phyloP scores from a whole-genome alignment of 1,140 invertebrate species.

The Scaptomyza graminum region DNA sequence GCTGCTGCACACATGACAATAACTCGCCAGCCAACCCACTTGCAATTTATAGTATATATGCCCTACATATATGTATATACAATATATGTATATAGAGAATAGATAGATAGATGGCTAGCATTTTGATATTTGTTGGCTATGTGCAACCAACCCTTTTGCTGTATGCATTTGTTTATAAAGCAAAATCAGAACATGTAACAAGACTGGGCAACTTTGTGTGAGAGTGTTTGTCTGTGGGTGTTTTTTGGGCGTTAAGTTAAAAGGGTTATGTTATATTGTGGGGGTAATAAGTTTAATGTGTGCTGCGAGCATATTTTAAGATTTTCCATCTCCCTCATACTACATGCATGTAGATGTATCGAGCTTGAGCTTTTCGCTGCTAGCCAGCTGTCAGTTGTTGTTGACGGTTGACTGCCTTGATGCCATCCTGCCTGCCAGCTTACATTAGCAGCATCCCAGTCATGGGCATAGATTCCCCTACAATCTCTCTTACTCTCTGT shows the following conservation, averaged over 20 bases:
- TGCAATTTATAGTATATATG: slow-evolving; percentile 7
- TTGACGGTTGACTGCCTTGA: slow-evolving; percentile 66
- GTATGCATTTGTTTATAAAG: slow-evolving; percentile 58
- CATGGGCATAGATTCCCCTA: slow-evolving; percentile 32
- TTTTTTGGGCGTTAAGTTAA: background rate
- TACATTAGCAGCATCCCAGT: slow-evolving; percentile 55
- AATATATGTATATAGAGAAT: slow-evolving; percentile 13
- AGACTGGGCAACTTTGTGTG: slow-evolving; percentile 44
- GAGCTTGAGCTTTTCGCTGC: slow-evolving; percentile 56
- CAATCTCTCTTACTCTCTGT: background rate
- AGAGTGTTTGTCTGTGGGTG: slow-evolving; percentile 2
- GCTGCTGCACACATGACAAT: slow-evolving; percentile 47
- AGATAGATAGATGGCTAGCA: slow-evolving; percentile 43
- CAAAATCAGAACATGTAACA: slow-evolving; percentile 65
- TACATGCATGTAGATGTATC: background rate
- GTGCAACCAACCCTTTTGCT: slow-evolving; percentile 72
- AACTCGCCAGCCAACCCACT: slow-evolving; percentile 39
- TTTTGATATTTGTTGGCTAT: slow-evolving; percentile 68
- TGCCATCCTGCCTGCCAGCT: slow-evolving; percentile 25
- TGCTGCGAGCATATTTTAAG: slow-evolving; percentile 78
- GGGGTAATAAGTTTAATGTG: slow-evolving; percentile 81
- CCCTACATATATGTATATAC: slow-evolving; percentile 36
- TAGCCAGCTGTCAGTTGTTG: slow-evolving; percentile 76
- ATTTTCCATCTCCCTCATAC: slow-evolving; percentile 4
- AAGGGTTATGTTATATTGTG: slow-evolving; percentile 7